phyloP scores from a whole-genome alignment of 2,888 invertebrate species.

The Sialis fuliginosa region DNA sequence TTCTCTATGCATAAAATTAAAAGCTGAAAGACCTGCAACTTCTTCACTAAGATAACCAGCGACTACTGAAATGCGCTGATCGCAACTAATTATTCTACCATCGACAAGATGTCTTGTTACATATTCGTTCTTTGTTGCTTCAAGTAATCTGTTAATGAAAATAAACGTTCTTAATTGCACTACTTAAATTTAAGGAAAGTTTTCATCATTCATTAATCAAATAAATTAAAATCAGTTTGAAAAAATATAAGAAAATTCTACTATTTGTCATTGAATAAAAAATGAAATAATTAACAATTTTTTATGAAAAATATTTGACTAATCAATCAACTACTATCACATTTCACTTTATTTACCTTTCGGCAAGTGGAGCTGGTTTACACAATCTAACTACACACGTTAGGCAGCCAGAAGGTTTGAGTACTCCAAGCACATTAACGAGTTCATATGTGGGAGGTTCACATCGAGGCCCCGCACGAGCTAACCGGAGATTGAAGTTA shows the following conservation, averaged over 20 bases:
- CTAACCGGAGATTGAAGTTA: conserved; percentile 32
- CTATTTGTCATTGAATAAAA: too few relatives aligned
- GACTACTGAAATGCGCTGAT: conserved; percentile 76
- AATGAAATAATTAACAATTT: too few relatives aligned
- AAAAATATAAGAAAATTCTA: too few relatives aligned
- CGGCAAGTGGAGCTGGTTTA: conserved; percentile 50
- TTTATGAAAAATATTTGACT: too few relatives aligned
- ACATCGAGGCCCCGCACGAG: conserved; percentile 50
- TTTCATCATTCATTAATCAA: too few relatives aligned
- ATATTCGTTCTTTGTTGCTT: conserved; percentile 66
- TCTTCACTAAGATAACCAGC: conserved; percentile 82
- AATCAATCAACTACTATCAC: too few relatives aligned
- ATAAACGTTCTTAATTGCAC: too few relatives aligned
- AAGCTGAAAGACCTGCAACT: conserved; percentile 73
- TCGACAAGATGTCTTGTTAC: conserved; percentile 77
- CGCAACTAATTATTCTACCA: conserved; percentile 77
- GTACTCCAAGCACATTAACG: conserved; percentile 46
- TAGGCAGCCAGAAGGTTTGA: conserved; percentile 23
- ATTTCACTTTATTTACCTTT: conserved; percentile 26
- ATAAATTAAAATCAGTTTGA: too few relatives aligned
- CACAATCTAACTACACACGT: conserved; percentile 57
- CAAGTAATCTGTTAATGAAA: conserved; percentile 24
- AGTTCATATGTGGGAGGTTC: conserved; percentile 54
- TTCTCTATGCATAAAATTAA: conserved; percentile 77
- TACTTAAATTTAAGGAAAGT: too few relatives aligned